phyloP scores from a whole-genome alignment of 2,113 vertebrate genomes.

The Miniopterus natalensis region DNA sequence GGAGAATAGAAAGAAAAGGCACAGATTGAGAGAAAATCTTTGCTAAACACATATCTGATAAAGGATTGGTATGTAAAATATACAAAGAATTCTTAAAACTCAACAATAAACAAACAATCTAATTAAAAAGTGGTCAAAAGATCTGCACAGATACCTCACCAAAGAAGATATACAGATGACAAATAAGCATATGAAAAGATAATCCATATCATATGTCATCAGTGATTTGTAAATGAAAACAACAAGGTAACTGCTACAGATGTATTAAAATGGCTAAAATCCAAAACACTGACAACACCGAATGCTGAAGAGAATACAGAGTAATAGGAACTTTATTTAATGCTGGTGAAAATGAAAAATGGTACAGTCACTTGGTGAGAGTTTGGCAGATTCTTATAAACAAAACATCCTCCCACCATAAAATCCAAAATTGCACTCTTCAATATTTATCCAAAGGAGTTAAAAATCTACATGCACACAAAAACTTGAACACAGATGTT shows the following conservation, averaged over 20 bases:
- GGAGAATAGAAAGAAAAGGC: not conserved
- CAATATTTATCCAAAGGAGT: not conserved
- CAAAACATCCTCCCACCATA: not conserved
- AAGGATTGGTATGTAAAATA: not conserved
- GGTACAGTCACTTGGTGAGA: not conserved
- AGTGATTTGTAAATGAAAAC: not conserved
- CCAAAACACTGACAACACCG: not conserved
- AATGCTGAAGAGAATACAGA: not conserved
- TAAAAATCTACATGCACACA: not conserved
- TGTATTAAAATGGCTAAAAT: not conserved
- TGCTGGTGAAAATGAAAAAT: not conserved
- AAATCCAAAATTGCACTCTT: not conserved
- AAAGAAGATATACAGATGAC: not conserved
- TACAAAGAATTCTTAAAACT: not conserved
- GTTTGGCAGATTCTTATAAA: not conserved
- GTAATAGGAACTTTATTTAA: not conserved
- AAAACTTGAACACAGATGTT: not conserved
- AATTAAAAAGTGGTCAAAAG: not conserved
- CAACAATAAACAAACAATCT: not conserved
- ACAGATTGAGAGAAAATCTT: not conserved
- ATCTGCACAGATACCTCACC: not conserved
- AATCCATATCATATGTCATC: not conserved
- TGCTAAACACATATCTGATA: not conserved
- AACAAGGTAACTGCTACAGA: not conserved
- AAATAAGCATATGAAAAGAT: constrained; percentile 23